phyloP scores from a whole-genome alignment of 2,888 invertebrate species.

The Chrysolina oricalcia region DNA sequence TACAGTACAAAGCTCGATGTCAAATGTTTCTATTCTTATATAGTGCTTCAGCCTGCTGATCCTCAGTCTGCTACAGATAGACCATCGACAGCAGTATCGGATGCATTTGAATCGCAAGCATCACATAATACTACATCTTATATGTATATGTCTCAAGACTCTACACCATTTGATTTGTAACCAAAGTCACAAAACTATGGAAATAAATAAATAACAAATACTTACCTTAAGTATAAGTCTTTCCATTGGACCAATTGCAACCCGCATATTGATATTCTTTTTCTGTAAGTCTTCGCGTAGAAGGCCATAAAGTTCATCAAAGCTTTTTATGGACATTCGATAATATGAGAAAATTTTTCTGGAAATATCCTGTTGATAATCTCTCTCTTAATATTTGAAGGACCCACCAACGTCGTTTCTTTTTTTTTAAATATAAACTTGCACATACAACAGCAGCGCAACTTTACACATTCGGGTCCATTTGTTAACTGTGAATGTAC shows the following conservation, averaged over 20 bases:
- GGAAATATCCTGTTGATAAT: constrained; percentile 12
- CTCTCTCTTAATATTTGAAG: constrained; percentile 12
- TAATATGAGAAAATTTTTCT: constrained; percentile 8
- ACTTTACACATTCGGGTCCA: constrained; percentile 8
- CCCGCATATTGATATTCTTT: constrained; percentile 12
- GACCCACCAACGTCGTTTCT: constrained; percentile 16
- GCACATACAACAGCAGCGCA: constrained; percentile 7
- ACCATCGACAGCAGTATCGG: constrained; percentile 12
- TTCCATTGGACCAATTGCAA: constrained; percentile 16
- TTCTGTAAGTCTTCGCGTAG: constrained; percentile 15
- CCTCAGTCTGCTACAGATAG: constrained; percentile 14
- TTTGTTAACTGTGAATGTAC: constrained; percentile 12
- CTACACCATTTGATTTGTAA: constrained; percentile 12
- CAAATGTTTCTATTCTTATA: constrained; percentile 3
- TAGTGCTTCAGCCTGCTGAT: constrained; percentile 10
- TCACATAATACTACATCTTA: constrained; percentile 9
- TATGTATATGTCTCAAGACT: constrained; percentile 14
- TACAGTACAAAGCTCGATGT: constrained; percentile 14
- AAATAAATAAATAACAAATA: constrained; percentile 10
- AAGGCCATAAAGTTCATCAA: constrained; percentile 11
- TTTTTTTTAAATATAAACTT: constrained; percentile 14
- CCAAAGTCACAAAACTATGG: constrained; percentile 8
- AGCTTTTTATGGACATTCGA: constrained; percentile 10
- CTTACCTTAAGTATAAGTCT: constrained; percentile 8
- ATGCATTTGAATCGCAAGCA: constrained; percentile 12